Conservation (phyloP, 2,888 invertebrate genomes). For the Pyrgus malvae region DNA sequence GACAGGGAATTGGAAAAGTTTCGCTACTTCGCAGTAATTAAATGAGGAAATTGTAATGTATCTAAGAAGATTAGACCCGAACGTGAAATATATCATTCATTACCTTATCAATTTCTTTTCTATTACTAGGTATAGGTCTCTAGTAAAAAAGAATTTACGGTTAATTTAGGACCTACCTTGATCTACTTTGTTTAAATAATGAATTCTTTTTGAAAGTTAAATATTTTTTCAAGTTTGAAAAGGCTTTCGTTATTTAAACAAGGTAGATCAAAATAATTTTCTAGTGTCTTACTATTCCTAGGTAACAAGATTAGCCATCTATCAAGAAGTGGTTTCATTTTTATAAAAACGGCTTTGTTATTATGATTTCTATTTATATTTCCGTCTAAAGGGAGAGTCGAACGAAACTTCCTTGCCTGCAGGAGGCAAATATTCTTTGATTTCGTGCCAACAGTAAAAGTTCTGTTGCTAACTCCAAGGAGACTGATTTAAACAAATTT, state of each 20-base stretch:
- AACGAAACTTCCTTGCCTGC: neutral
- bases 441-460: constrained; percentile 2
- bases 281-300: too few species aligned
- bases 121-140: too few species aligned
- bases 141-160: too few species aligned
- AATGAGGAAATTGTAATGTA: neutral
- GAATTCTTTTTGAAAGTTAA: too few species aligned
- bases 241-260: too few species aligned
- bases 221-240: too few species aligned
- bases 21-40: neutral
- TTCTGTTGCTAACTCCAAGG: neutral
- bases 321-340: too few species aligned
- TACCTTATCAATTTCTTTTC: too few species aligned
- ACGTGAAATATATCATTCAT: neutral
- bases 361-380: neutral
- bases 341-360: neutral
- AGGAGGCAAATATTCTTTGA: constrained; percentile 2
- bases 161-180: too few species aligned
- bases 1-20: neutral
- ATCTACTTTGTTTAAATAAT: too few species aligned
- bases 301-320: too few species aligned
- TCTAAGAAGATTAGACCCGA: neutral
- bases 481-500: neutral
- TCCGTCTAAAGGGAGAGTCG: neutral
- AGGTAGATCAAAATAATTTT: too few species aligned